Evolutionary conservation across 2,888 invertebrate genomes (phyloP), one percentile per base, ranked within the genome.

Genomic region (Myopa tessellatipennis): DNA sequence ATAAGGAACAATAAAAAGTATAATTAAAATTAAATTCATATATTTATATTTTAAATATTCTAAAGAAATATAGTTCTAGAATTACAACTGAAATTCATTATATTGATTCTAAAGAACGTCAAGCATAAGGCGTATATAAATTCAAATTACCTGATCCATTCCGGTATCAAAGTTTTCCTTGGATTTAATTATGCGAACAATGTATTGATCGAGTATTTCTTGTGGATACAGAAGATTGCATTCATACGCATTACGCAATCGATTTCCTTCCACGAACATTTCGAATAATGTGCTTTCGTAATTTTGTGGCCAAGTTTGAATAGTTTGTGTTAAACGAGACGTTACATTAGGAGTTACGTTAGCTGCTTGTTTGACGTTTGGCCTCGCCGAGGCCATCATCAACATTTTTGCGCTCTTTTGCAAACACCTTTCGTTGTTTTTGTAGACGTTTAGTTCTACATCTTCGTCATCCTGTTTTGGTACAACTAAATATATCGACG

Each of bases 231-330:
- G 78, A 36, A 83, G 77, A 65, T 79, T 84, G 6, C 82, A 80
- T 68, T 87, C 87, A 73, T 84, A 82, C 34, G 81, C 79, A 18
- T 83, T 83, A 5, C 88, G 85, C 76, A 84, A 79, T 81, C 88
- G 82, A 80, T 83, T 90, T 88, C 80, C 90, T 75, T 90, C 90
- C 10, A 90, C 91, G 84, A 93, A 91, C 82, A 94, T 92, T 81
- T 93, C 93, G n/a, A 93, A 90, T 81, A 96, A 91, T 74, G 95
- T 89, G 86, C 94, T 93, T 86, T 95, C 95, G 87, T 95, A 95
- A 65, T 93, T 92, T 87, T 91, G 91, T 72, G 93, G 93, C 91
- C 93, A 93, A 81, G 91, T 89, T 85, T 93, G 93, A 91, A 93
- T 92, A 82, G 91, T 89, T 85, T 93, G 93, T 74, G 93, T 91